These are phyloP conservation scores for Megalopta genalis DNA, from an alignment of 1,140 invertebrate species.

Conservation along the genomic window DNA sequence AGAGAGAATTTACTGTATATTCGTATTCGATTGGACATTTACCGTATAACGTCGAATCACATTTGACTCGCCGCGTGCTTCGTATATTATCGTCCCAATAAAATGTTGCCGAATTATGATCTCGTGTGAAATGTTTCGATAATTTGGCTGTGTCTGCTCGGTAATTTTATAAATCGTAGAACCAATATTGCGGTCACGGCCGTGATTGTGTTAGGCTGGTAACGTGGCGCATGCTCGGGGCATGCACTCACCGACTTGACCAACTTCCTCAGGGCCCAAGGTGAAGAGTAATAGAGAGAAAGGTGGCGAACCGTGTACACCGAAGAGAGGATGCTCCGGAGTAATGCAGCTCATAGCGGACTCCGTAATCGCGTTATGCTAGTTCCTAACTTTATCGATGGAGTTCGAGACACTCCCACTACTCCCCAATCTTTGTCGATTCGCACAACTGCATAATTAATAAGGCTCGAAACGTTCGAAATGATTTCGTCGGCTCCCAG, in stretches of 20 bases:
- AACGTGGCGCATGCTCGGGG: slow-evolving; percentile 29
- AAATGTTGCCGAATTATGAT: too few species aligned
- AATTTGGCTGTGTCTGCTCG: neutral
- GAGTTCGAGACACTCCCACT: neutral
- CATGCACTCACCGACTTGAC: slow-evolving; percentile 58
- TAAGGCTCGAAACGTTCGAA: neutral
- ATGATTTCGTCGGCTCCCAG: neutral
- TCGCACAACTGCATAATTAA: slow-evolving; percentile 1
- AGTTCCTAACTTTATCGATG: slow-evolving; percentile 55
- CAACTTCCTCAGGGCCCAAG: slow-evolving; percentile 55
- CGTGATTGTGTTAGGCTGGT: slow-evolving; percentile 34
- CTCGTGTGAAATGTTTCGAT: neutral
- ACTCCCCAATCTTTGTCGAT: slow-evolving; percentile 19
- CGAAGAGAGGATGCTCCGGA: slow-evolving; percentile 30
- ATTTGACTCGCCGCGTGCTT: too few species aligned
- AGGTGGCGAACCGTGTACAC: slow-evolving; percentile 34
- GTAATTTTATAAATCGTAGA: slow-evolving; percentile 16
- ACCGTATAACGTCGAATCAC: too few species aligned
- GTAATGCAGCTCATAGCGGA: slow-evolving; percentile 50
- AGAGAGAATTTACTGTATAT: too few species aligned
- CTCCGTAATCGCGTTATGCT: slow-evolving; percentile 55
- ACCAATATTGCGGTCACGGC: slow-evolving; percentile 22
- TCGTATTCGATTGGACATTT: too few species aligned
- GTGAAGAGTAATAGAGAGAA: slow-evolving; percentile 62
- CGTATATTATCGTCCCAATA: too few species aligned